phyloP scores from a whole-genome alignment of 2,888 invertebrate species.

The Drosophila lacicola region DNA sequence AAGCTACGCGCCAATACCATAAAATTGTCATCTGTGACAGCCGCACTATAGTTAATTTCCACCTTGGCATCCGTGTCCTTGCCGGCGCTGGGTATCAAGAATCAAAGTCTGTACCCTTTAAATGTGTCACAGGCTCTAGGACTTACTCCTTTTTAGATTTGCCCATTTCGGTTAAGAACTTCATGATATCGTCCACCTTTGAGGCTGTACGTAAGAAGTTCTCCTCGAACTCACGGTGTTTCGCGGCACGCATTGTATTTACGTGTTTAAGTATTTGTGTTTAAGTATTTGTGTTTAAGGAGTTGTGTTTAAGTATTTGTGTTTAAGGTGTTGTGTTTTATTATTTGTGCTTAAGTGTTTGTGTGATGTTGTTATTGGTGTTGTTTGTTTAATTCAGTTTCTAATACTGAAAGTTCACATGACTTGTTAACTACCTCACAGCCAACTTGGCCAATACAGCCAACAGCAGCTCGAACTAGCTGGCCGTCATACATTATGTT shows the following conservation, averaged over 20 bases:
- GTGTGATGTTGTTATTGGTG: neutral
- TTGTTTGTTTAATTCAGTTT: conserved; percentile 4
- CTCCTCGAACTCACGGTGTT: conserved; percentile 28
- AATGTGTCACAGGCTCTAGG: neutral
- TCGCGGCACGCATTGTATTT: conserved; percentile 7
- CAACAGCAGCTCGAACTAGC: no score
- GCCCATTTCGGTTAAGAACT: conserved; percentile 28
- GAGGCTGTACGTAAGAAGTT: conserved; percentile 32
- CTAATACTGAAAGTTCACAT: neutral
- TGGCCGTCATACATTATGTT: no score
- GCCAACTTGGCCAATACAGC: conserved; percentile 40
- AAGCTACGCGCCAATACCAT: neutral
- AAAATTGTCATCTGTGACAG: conserved; percentile 31
- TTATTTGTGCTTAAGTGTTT: neutral
- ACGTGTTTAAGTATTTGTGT: neutral
- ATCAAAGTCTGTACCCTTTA: neutral
- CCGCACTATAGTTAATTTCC: conserved; percentile 10
- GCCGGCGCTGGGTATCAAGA: neutral
- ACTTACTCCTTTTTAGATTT: conserved; percentile 38
- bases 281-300: neutral
- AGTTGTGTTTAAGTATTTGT: neutral
- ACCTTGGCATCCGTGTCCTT: conserved; percentile 26
- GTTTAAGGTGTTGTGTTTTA: neutral
- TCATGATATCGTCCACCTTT: conserved; percentile 33
- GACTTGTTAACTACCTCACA: conserved; percentile 14